A percentile compares a stretch with the other conserved stretches of the same genome.
Evolutionary conservation across 1,140 invertebrate species (phyloP).

Genomic region (Euwallacea similis): DNA sequence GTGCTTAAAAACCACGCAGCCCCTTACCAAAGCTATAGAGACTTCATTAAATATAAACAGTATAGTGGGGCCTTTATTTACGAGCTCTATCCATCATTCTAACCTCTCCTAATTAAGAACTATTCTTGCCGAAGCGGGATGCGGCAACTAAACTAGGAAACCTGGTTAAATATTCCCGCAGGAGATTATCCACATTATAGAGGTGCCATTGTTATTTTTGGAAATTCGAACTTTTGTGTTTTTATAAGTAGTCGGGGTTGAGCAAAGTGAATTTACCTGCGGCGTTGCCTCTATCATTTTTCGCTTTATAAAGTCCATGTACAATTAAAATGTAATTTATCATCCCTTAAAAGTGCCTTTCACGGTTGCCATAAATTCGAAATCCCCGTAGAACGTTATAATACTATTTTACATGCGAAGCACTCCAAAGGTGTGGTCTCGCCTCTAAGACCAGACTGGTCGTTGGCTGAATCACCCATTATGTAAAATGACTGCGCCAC

Average conservation of each 20-base stretch:
- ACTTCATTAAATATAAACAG: slow-evolving; percentile 16
- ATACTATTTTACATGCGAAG: not conserved
- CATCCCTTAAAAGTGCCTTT: too few relatives aligned
- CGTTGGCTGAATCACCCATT: too few relatives aligned
- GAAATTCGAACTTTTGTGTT: too few relatives aligned
- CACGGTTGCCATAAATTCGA: too few relatives aligned
- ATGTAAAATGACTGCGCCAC: too few relatives aligned
- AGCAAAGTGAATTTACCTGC: too few relatives aligned
- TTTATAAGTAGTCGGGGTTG: too few relatives aligned
- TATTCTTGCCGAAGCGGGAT: slow-evolving; percentile 8
- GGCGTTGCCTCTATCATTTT: too few relatives aligned
- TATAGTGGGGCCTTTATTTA: slow-evolving; percentile 15
- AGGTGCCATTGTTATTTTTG: not conserved
- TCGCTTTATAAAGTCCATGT: too few relatives aligned
- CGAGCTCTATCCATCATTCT: slow-evolving; percentile 19
- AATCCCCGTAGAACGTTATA: not conserved
- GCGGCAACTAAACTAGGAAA: slow-evolving; percentile 14
- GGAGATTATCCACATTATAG: slow-evolving; percentile 7
- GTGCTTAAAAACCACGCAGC: not conserved
- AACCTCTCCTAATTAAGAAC: slow-evolving; percentile 29
- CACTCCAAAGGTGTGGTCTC: too few relatives aligned
- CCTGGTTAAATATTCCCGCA: slow-evolving; percentile 16
- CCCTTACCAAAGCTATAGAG: slow-evolving; percentile 13
- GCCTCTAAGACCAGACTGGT: too few relatives aligned
- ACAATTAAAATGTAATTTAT: too few relatives aligned